These are phyloP conservation scores for Tetragnatha montana DNA, from an alignment of 2,888 invertebrate genomes.

Conservation along the genomic window DNA sequence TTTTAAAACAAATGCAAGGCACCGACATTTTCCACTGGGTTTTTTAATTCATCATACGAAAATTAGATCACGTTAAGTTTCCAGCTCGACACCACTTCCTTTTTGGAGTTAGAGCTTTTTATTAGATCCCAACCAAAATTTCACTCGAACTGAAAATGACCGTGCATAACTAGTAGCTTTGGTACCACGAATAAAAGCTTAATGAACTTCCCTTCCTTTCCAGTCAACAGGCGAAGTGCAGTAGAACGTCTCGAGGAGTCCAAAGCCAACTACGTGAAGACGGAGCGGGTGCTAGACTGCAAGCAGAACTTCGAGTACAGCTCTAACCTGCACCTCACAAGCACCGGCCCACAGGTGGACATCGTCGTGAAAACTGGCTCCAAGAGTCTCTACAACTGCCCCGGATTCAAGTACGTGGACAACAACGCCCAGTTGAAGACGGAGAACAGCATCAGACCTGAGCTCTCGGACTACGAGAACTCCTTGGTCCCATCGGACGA, in stretches of 20 bases:
- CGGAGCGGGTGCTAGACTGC: slow-evolving; percentile 89
- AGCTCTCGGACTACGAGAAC: slow-evolving; percentile 46
- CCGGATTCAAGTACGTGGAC: slow-evolving; percentile 52
- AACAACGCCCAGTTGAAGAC: slow-evolving; percentile 8
- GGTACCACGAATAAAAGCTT: neutral
- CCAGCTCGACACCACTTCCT: no score
- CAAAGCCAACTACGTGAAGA: slow-evolving; percentile 95
- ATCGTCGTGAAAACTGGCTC: slow-evolving; percentile 57
- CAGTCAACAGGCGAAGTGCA: slow-evolving; percentile 78
- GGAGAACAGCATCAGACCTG: slow-evolving; percentile 2
- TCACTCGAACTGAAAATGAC: no score
- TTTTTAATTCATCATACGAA: no score
- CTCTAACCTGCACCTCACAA: slow-evolving; percentile 77
- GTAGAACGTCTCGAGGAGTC: slow-evolving; percentile 94
- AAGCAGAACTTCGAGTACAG: slow-evolving; percentile 83
- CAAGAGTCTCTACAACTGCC: slow-evolving; percentile 57
- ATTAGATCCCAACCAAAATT: no score
- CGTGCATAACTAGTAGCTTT: neutral
- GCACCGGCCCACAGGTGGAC: slow-evolving; percentile 73
- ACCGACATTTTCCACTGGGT: no score
- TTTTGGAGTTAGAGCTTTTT: no score
- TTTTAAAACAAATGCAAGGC: no score
- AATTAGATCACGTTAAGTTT: no score
- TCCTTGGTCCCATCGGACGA: slow-evolving; percentile 48
- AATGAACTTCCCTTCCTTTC: slow-evolving; percentile 9